Evolutionary conservation across 1,140 invertebrate genomes (phyloP), one percentile per base, ranked within the genome.

Genomic region (Diachasma alloeum): DNA sequence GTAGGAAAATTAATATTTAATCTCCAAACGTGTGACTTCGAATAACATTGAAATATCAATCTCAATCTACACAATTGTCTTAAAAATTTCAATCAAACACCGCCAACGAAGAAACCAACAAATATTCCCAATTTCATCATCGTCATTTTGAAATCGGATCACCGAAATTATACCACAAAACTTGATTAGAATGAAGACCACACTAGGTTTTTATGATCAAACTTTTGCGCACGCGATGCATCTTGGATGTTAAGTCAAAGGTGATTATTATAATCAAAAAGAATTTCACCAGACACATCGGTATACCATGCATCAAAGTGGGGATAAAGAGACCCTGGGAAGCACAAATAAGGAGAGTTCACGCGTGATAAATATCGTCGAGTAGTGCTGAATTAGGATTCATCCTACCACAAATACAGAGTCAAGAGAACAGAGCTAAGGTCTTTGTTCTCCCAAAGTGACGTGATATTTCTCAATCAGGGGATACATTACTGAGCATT

Each of bases 281-380:
- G 1, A 46, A 46, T 46, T 46, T 46, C 44, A 4, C 44, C 44
- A 15, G 44, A 46, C 2, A 46, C 44, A 46, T n/a, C 6, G 66
- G 37, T 36, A 26, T 31, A 31, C 26, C 42, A 48, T 48, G 36
- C 31, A 31, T 3, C 31, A 6, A 48, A 48, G 69, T 9, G 48
- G 19, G 31, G 31, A 31, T 46, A 42, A 72, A 72, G n/a, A 72
- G 17, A 17, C 31, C 69, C 69, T 72, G 69, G 69, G 69, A 72
- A 72, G 69, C 48, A 72, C 19, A 10, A 42, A 31, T 48, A 26
- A 46, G 22, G 42, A 48, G 69, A 72, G 37, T 72, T 72, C 69
- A 72, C 69, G 69, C 69, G 69, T 72, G 69, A 72, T 72, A 72
- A 42, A 72, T 72, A 72, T 72, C 69, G 69, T 48, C 26, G 44